Evolutionary conservation across 2,113 vertebrate species (phyloP), one percentile per base, ranked within the genome.

Genomic region (Planiliza haematocheilus): DNA sequence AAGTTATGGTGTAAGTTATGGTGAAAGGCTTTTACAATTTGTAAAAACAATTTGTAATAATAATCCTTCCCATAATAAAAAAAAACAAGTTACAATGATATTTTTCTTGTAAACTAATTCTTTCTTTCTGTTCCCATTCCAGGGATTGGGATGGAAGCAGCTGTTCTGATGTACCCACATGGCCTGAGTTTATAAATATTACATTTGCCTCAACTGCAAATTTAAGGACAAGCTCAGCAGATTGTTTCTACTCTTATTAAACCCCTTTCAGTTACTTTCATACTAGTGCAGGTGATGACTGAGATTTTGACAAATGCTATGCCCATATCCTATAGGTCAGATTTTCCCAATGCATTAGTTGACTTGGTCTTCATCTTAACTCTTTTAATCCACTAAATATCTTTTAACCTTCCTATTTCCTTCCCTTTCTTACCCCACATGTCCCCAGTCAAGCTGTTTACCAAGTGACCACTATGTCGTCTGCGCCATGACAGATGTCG

Each of bases 401-500:
- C 16, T 7, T 7, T 7, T 30, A 9, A 58, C 24, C 45, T 51
- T 17, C 42, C 17, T 37, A 59, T 68, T 51, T 52, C 16, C 42
- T 70, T 21, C 51, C 14, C 38, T 36, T 43, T 34, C 60, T n/a
- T 7, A 42, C 17, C 11, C 38, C 17, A 21, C 56, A 67, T 60
- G 24, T 21, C 58, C 45, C 39, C 48, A 10, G 73, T 77, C 49
- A 57, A 21, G 56, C 77, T 79, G 79, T 88, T 85, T 85, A 82
- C 73, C 59, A 55, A 62, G 62, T 49, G 57, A 75, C 79, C 73
- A 67, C 66, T 58, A 75, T 79, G 77, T 81, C 84, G 76, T 77
- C 69, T 71, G 41, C 60, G 10, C 46, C 65, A 43, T 88, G 92
- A 91, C 74, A 64, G 85, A 91, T 79, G 85, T 72, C 34, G 58